Evolutionary conservation across 2,888 invertebrate species (phyloP).

Genomic region (Clanis bilineata): DNA sequence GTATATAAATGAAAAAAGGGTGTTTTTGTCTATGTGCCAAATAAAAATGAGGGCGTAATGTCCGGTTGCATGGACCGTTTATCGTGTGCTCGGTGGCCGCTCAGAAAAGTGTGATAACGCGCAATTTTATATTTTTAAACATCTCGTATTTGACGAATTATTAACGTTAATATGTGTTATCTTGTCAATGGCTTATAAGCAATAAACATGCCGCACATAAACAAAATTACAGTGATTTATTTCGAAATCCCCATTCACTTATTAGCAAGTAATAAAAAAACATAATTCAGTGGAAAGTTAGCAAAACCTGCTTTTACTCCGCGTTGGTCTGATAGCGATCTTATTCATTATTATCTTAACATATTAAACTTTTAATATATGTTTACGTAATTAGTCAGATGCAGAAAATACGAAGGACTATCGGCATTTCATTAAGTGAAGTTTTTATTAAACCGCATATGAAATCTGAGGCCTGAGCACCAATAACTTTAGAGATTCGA

Average conservation of each 20-base stretch:
- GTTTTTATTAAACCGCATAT: background rate
- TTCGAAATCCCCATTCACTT: background rate
- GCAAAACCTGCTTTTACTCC: constrained; percentile 35
- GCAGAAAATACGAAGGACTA: background rate
- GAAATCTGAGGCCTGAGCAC: no score
- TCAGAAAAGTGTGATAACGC: constrained; percentile 43
- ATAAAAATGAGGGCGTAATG: constrained; percentile 81
- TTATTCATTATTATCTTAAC: constrained; percentile 37
- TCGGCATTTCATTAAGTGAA: background rate
- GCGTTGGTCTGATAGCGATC: constrained; percentile 37
- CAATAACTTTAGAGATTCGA: no score
- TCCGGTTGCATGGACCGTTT: constrained; percentile 73
- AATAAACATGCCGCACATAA: background rate
- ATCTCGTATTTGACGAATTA: background rate
- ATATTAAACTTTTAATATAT: constrained; percentile 24
- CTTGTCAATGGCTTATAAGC: no score
- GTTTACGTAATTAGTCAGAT: constrained; percentile 22
- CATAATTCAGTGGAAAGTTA: constrained; percentile 6
- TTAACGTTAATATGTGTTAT: background rate
- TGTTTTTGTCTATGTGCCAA: constrained; percentile 81
- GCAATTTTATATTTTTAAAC: constrained; percentile 25
- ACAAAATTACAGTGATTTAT: background rate
- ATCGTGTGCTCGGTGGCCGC: constrained; percentile 50
- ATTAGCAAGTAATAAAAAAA: constrained; percentile 1
- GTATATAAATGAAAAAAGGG: constrained; percentile 71